Base-by-base conservation (phyloP, 2,888 invertebrate genomes). In the Tenthredo mesomela region DNA sequence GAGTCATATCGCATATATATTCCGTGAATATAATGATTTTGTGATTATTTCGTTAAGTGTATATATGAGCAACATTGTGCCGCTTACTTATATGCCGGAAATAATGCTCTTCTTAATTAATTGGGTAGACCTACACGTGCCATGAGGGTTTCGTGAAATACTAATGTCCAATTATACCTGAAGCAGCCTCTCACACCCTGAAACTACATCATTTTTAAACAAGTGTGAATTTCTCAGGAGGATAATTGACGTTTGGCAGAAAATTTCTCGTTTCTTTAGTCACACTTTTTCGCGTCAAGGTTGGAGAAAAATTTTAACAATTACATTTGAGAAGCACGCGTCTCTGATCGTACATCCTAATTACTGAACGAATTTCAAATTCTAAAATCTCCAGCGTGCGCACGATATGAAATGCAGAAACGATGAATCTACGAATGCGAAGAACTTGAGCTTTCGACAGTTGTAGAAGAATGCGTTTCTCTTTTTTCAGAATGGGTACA, bases 81-180 rank as follows among this genome's bases (percentile, higher is more conserved):
- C 67, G 67, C 21, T 29, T 67, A 67, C 1, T n/a, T n/a, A n/a
- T 54, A 54, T n/a, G 7, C 54, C n/a, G 54, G 54, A 54, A 67
- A 37, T 70, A 70, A 70, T 70, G 33, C 15, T 33, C 15, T 70
- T 4, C 18, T 1, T 37, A 70, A 70, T 37, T n/a, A 70, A 33
- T 37, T 70, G 37, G 37, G 18, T 29, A 18, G 37, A 18, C n/a
- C 15, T 70, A 70, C 33, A 15, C 15, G n/a, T 70, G 37, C 70
- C n/a, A 10, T 15, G 70, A 18, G 37, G 9, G 18, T 33, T 70
- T 37, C 70, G 18, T 70, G 70, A 70, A 70, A 70, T 70, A 37
- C 70, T 70, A 70, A 70, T 70, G 70, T 70, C 70, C 70, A 37
- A 70, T 70, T 70, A 70, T 37, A 70, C 33, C 70, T n/a, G 18